Conservation (phyloP, 2,113 vertebrate species). For the Cranoglanis bouderius region DNA sequence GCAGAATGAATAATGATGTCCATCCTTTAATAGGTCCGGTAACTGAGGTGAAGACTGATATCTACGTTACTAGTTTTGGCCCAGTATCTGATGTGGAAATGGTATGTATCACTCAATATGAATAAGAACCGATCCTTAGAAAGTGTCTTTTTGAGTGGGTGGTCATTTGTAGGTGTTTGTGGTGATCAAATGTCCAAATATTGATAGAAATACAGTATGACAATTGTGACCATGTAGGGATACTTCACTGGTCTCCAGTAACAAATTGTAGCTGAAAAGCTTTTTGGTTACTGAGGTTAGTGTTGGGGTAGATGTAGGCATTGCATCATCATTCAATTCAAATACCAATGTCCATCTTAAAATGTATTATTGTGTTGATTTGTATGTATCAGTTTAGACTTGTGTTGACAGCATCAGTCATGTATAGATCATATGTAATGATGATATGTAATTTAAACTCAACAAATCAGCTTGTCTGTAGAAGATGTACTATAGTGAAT, state of each 20-base stretch:
- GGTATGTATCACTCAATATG: slow-evolving; percentile 50
- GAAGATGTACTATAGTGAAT: slow-evolving; percentile 1
- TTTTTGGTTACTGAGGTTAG: not conserved
- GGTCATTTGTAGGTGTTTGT: not conserved
- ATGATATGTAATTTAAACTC: not conserved
- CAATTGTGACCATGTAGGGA: not conserved
- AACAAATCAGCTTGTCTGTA: not conserved
- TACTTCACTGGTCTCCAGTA: not conserved
- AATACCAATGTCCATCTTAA: not conserved
- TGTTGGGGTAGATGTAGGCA: not conserved
- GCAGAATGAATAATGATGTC: not conserved
- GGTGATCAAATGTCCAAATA: not conserved
- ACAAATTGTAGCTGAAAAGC: not conserved
- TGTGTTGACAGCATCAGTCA: not conserved
- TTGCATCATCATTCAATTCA: not conserved
- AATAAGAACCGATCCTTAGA: not conserved
- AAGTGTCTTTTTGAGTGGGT: not conserved
- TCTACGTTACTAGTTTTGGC: slow-evolving; percentile 91
- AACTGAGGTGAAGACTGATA: slow-evolving; percentile 90
- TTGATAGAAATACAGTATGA: not conserved
- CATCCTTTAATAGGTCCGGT: slow-evolving; percentile 70
- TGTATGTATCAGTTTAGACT: not conserved
- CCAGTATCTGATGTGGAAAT: slow-evolving; percentile 90
- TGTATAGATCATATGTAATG: not conserved
- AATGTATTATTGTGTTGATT: not conserved